These are phyloP conservation scores for Rhagophthalmus giganteus DNA, from an alignment of 2,888 invertebrate species.

Conservation along the genomic window DNA sequence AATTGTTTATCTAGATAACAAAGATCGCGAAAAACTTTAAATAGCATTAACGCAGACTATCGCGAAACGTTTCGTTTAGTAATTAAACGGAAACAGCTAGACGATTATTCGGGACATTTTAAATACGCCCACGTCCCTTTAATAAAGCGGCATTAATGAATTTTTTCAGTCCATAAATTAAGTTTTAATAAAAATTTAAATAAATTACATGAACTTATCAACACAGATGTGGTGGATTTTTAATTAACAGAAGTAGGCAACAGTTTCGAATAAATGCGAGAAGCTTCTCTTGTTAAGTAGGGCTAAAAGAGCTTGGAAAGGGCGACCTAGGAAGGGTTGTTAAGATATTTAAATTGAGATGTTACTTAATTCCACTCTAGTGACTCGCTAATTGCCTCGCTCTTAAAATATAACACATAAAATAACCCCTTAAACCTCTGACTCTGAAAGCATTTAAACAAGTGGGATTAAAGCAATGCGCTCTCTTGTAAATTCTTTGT, in stretches of 20 bases:
- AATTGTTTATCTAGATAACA: background rate
- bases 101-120: too few species aligned
- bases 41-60: too few species aligned
- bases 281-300: conserved; percentile 31
- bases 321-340: conserved; percentile 42
- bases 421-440: conserved; percentile 47
- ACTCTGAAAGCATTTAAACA: conserved; percentile 35
- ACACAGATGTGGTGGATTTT: conserved; percentile 50
- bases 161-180: conserved; percentile 7
- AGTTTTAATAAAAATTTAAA: conserved; percentile 24
- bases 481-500: conserved; percentile 22
- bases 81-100: too few species aligned
- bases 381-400: conserved; percentile 55
- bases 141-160: background rate
- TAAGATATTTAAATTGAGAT: conserved; percentile 56
- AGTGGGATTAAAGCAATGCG: conserved; percentile 32
- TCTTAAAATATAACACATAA: conserved; percentile 53
- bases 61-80: too few species aligned
- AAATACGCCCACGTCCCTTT: too few species aligned
- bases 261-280: conserved; percentile 39
- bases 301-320: conserved; percentile 36
- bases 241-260: conserved; percentile 50
- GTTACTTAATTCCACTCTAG: conserved; percentile 55
- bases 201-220: conserved; percentile 40
- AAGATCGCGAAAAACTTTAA: too few species aligned